Percentiles rank a stretch among this genome's conserved stretches.
These are phyloP conservation scores for Gonatopus flavifemur DNA, from an alignment of 1,140 invertebrate species.

Conservation along the genomic window DNA sequence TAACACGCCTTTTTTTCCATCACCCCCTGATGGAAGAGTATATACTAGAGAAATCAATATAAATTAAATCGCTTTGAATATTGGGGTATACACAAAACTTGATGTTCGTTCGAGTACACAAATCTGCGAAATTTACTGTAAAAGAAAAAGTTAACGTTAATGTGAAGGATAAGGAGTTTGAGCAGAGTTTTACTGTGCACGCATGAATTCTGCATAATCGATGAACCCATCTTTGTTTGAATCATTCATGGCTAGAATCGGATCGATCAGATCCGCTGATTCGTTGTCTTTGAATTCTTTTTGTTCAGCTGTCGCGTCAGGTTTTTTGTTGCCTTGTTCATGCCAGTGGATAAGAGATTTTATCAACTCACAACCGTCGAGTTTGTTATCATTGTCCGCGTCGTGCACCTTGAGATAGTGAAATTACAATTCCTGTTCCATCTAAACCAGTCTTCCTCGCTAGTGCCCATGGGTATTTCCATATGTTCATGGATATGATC, in stretches of 20 bases:
- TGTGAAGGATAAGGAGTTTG: conserved; percentile 34
- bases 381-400: conserved; percentile 90
- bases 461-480: conserved; percentile 86
- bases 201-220: conserved; percentile 93
- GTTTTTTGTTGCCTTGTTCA: conserved; percentile 73
- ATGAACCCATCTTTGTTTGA: conserved; percentile 88
- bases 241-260: conserved; percentile 90
- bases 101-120: no score
- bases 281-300: conserved; percentile 90
- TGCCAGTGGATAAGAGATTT: conserved; percentile 91
- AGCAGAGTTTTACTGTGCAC: conserved; percentile 80
- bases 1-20: no score
- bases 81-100: no score
- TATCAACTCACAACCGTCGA: conserved; percentile 92
- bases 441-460: no score
- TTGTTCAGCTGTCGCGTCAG: conserved; percentile 62
- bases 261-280: conserved; percentile 84
- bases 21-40: no score
- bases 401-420: conserved; percentile 97
- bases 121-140: no score
- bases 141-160: no score
- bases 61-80: no score
- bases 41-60: no score
- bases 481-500: conserved; percentile 86
- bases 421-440: conserved; percentile 89